These are phyloP conservation scores for Rhimphoctona megacephalus DNA, from an alignment of 2,888 invertebrate genomes.

Conservation along the genomic window DNA sequence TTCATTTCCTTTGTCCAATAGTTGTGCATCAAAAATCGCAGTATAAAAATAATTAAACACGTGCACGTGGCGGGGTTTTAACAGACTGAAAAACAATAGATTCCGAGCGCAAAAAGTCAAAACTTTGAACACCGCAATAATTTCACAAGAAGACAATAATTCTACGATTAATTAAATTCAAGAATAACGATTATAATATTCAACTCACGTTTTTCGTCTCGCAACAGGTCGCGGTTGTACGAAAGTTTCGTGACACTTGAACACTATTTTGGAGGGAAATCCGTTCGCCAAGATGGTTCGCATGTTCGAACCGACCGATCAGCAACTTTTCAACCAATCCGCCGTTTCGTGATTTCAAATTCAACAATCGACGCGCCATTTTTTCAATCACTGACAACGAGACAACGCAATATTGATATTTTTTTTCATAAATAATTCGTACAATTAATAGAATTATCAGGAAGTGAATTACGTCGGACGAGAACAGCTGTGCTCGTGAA, in stretches of 20 bases:
- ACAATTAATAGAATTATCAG: not conserved
- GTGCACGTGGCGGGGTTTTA: not conserved
- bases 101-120: not conserved
- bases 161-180: not conserved
- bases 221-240: slow-evolving; percentile 70
- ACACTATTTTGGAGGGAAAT: slow-evolving; percentile 65
- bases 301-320: slow-evolving; percentile 54
- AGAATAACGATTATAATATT: not conserved
- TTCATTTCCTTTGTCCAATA: not conserved
- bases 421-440: not conserved
- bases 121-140: not conserved
- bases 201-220: slow-evolving; percentile 72
- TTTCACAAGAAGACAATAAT: not conserved
- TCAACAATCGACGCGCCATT: slow-evolving; percentile 73
- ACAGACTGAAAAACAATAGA: not conserved
- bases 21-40: not conserved
- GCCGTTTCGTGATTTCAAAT: slow-evolving; percentile 73
- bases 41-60: not conserved
- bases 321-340: slow-evolving; percentile 76
- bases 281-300: slow-evolving; percentile 66
- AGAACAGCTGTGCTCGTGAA: not conserved
- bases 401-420: not conserved
- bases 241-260: slow-evolving; percentile 52
- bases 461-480: not conserved
- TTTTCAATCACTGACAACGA: slow-evolving; percentile 27